Percentiles rank a stretch among this genome's conserved stretches.
phyloP scores from a whole-genome alignment of 2,113 vertebrate species.

The Scopus umbretta region DNA sequence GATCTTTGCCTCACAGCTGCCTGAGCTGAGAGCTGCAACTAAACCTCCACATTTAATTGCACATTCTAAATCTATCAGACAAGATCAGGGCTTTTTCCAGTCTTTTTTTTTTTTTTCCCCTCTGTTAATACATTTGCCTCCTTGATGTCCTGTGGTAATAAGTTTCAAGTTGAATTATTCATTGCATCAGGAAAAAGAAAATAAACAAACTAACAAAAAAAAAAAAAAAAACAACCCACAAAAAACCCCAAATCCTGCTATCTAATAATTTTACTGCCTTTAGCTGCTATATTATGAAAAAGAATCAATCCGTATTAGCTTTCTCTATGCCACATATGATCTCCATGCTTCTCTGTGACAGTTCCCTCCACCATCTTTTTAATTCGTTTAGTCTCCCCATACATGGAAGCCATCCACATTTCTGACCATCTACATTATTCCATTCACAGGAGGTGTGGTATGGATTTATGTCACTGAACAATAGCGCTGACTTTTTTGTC shows the following conservation, averaged over 20 bases:
- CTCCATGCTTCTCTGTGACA: background rate
- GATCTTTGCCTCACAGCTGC: background rate
- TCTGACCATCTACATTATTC: background rate
- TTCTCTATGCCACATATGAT: background rate
- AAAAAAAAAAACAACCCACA: too few relatives aligned
- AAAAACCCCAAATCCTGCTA: background rate
- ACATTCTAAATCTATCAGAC: background rate
- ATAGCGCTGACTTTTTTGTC: background rate
- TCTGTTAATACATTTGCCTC: background rate
- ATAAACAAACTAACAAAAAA: too few relatives aligned
- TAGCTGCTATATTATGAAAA: background rate
- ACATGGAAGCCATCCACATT: accelerated
- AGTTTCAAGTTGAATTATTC: background rate
- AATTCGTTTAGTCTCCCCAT: background rate
- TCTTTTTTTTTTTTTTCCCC: background rate
- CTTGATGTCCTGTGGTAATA: background rate
- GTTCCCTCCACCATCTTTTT: background rate
- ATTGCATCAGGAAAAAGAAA: background rate
- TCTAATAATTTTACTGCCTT: background rate
- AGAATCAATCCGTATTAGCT: background rate
- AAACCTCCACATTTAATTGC: background rate
- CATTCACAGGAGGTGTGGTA: background rate
- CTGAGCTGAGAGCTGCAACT: background rate
- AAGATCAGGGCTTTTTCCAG: background rate
- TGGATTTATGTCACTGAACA: background rate